A percentile compares a stretch with the other conserved stretches of the same genome.
Conservation (phyloP, 2,113 vertebrate genomes). For the Lota lota region DNA sequence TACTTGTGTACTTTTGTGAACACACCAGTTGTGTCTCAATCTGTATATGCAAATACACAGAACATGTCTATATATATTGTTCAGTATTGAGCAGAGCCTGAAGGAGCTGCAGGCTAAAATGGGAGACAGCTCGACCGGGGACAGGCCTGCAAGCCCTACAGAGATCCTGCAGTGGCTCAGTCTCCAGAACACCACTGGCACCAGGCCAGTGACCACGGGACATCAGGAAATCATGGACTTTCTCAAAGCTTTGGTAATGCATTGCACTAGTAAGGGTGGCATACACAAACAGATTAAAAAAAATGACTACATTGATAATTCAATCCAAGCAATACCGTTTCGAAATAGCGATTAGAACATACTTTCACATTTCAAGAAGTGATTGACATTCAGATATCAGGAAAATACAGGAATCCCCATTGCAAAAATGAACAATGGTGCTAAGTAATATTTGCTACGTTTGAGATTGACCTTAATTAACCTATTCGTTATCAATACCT, state of each 20-base stretch:
- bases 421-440: too few relatives aligned
- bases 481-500: too few relatives aligned
- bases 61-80: not conserved
- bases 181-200: slow-evolving; percentile 61
- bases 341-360: too few relatives aligned
- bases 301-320: not conserved
- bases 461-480: too few relatives aligned
- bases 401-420: too few relatives aligned
- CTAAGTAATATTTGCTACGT: too few relatives aligned
- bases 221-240: slow-evolving; percentile 82
- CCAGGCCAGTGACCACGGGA: slow-evolving; percentile 68
- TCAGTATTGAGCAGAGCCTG: slow-evolving; percentile 84
- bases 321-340: too few relatives aligned
- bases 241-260: slow-evolving; percentile 86
- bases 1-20: not conserved
- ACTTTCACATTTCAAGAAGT: too few relatives aligned
- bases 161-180: slow-evolving; percentile 84
- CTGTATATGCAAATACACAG: slow-evolving; percentile 4
- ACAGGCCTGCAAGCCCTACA: slow-evolving; percentile 69
- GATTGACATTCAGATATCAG: too few relatives aligned
- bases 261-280: not conserved
- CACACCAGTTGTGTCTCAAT: not conserved
- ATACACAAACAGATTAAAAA: too few relatives aligned
- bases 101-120: slow-evolving; percentile 82
- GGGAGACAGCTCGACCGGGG: slow-evolving; percentile 70